Base-by-base conservation (phyloP, 2,888 invertebrate genomes). In the Arge pagana region DNA sequence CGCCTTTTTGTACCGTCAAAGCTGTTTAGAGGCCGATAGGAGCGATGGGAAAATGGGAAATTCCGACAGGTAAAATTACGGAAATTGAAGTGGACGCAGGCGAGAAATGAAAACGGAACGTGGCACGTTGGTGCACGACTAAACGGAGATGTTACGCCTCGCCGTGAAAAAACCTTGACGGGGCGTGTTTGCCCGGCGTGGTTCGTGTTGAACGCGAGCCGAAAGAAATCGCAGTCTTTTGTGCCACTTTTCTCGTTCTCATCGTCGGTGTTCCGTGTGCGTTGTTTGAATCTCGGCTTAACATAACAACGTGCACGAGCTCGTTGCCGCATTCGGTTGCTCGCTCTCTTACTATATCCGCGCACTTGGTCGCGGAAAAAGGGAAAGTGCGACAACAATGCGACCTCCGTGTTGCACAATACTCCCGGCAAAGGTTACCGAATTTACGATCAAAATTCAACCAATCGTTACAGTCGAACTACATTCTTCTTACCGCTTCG, bases 321-420 rank as follows among this genome's bases (percentile, higher is more conserved):
- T n/a, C 28, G 28, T 26, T 26, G 10, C 3, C 11, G 15, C 45
- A 15, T 19, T 11, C 28, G 28, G 2, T 26, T n/a, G 28, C 28
- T 26, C 28, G n/a, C 28, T 26, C 28, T 26, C 28, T 26, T 26
- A 26, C 28, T 26, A 10, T n/a, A 33, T 11, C 21, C 16, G 7
- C 48, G 37, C 19, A 37, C 26, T 48, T 48, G 48, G 37, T 28
- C 37, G 35, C 18, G 48, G 48, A 39, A 36, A 48, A 39, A 51
- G 50, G 36, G 50, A 51, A 51, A 51, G 50, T 28, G 41, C 40
- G 42, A 51, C 43, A 36, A 50, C 40, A 50, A 50, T 41, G 40
- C 31, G 40, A 19, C 50, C 23, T 50, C 24, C 33, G 5, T 30
- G 18, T 8, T 11, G 35, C 33, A 45, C 19, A 21, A 7, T 7